These are phyloP conservation scores for Clistopyga incitator DNA, from an alignment of 2,888 invertebrate species.

Conservation along the genomic window DNA sequence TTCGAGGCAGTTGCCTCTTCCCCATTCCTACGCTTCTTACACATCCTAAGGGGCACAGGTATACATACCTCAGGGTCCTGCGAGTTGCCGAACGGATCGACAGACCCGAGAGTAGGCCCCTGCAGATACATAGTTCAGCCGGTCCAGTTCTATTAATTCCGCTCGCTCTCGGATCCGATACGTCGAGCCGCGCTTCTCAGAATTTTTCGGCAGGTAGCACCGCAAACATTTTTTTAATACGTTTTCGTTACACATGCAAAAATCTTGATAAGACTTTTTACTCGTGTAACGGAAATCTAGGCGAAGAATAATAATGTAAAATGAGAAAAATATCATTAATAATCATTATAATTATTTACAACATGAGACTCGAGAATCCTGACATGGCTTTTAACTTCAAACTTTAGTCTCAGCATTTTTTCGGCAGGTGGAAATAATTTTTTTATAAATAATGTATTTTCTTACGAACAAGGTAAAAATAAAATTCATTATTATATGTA, in stretches of 20 bases:
- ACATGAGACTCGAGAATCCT: no score
- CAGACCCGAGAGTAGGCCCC: background rate
- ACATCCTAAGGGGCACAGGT: constrained; percentile 22
- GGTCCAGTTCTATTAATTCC: constrained; percentile 72
- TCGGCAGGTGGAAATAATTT: no score
- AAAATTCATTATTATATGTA: no score
- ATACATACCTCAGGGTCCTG: background rate
- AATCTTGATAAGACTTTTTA: background rate
- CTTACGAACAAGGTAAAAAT: no score
- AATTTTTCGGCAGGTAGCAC: constrained; percentile 64
- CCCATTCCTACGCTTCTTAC: constrained; percentile 32
- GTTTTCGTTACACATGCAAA: background rate
- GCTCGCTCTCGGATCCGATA: constrained; percentile 77
- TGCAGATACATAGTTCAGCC: background rate
- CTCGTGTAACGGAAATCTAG: no score
- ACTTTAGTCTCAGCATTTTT: no score
- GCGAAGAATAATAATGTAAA: no score
- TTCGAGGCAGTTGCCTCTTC: constrained; percentile 3
- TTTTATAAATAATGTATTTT: no score
- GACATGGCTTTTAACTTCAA: no score
- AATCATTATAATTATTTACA: no score
- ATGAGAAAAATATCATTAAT: no score
- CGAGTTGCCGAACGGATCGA: constrained; percentile 3
- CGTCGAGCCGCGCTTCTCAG: constrained; percentile 80
- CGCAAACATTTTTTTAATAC: no score